phyloP scores from a whole-genome alignment of 23 tunicate species.

The Styela plicata region DNA sequence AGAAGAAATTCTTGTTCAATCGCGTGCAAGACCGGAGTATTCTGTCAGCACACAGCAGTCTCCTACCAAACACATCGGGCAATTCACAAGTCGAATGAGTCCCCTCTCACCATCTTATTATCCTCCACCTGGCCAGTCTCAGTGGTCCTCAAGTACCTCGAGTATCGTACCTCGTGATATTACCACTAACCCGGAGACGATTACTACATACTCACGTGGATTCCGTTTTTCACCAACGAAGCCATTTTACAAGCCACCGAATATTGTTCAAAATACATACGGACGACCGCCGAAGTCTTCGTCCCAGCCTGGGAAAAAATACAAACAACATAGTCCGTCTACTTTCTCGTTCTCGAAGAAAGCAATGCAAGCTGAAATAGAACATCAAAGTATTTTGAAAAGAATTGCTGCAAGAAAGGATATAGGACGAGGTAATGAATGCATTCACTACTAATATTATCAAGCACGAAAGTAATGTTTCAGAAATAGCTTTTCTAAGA shows the following conservation, averaged over 20 bases:
- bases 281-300: conserved; percentile 8
- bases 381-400: neutral
- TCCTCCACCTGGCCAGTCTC: neutral
- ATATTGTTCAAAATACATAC: neutral
- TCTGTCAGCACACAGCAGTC: conserved; percentile 22
- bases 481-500: too few relatives aligned
- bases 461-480: too few relatives aligned
- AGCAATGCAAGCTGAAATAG: neutral
- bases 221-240: conserved; percentile 19
- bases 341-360: conserved; percentile 13
- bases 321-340: conserved; percentile 10
- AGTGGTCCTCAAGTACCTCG: neutral
- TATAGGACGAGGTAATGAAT: neutral
- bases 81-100: neutral
- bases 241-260: conserved; percentile 20
- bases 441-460: too few relatives aligned
- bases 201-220: conserved; percentile 8
- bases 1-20: neutral
- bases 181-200: neutral
- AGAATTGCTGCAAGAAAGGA: neutral
- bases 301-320: neutral
- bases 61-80: conserved; percentile 18
- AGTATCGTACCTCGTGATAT: conserved; percentile 1
- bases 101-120: neutral
- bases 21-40: conserved; percentile 12